Evolutionary conservation across 2,888 invertebrate species (phyloP), one percentile per base, ranked within the genome.

Genomic region (Drosophila kuntzei): DNA sequence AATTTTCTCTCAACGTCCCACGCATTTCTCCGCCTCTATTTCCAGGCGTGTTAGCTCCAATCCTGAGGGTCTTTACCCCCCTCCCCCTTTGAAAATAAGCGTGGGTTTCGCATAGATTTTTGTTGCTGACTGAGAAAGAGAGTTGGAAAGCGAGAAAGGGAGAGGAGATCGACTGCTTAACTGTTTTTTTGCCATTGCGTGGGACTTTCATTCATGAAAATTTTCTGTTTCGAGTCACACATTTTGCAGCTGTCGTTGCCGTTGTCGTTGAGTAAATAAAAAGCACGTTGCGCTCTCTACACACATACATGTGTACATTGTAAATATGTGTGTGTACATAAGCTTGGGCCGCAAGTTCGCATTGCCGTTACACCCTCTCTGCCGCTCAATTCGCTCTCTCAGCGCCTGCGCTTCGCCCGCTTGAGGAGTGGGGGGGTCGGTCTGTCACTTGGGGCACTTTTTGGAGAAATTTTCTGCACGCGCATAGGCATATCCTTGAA

Each of bases 181-280:
- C 63, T 69, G 57, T 68, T 51, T 64, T 51, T 64, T 60, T 62
- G 61, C 54, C 61, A 59, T 79, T 89, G 90, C 90, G 91, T 90
- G 90, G 90, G 91, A 83, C 79, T 89, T 90, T 90, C 90, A 90
- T 90, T 90, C 90, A 90, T 91, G 86, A 90, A 90, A 90, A 89
- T 85, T 80, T 80, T 74, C 70, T 73, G 79, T 74, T 76, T 49
- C 71, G 69, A 75, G 80, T 80, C 78, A 78, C 76, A 76, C 72
- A 69, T 75, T 75, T 74, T 63, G 66, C 65, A 68, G 76, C 47
- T 79, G 58, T 67, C 41, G 60, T 55, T 54, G 61, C 62, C 39
- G 63, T 55, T 54, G 61, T 67, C 41, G 63, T 55, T 55, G 59
- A 34, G 61, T 65, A 76, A 39, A 79, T 65, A 64, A 67, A 69